Evolutionary conservation across 2,888 invertebrate genomes (phyloP).

Genomic region (Biston stratarius): DNA sequence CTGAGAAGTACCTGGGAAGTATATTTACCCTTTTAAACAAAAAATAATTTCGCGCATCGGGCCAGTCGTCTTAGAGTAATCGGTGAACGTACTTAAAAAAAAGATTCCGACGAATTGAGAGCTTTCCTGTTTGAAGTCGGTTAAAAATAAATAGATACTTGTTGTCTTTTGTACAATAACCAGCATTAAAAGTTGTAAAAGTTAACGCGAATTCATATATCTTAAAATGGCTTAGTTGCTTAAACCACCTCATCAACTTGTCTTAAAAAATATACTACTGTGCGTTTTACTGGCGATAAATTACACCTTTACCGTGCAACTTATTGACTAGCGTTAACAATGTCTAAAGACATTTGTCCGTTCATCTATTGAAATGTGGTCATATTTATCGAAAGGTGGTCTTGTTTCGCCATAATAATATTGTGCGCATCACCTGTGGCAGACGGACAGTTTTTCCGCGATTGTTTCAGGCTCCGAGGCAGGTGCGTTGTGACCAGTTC

Average conservation of each 20-base stretch:
- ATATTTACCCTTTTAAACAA: too few relatives aligned
- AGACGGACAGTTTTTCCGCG: slow-evolving; percentile 64
- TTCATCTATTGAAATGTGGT: slow-evolving; percentile 19
- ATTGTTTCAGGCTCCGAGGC: slow-evolving; percentile 67
- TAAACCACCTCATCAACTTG: not conserved
- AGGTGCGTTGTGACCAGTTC: slow-evolving; percentile 66
- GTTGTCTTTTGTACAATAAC: not conserved
- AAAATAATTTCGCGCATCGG: too few relatives aligned
- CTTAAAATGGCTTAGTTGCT: not conserved
- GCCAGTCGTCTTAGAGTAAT: too few relatives aligned
- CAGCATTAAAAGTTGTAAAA: not conserved
- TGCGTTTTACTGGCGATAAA: slow-evolving; percentile 17
- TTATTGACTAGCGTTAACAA: slow-evolving; percentile 20
- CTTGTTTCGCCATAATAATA: slow-evolving; percentile 45
- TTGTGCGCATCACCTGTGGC: slow-evolving; percentile 65
- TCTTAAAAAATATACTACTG: slow-evolving; percentile 4
- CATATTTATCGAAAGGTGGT: slow-evolving; percentile 27
- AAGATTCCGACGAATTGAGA: too few relatives aligned
- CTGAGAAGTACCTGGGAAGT: too few relatives aligned
- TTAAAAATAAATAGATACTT: not conserved
- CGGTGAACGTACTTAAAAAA: too few relatives aligned
- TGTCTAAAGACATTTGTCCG: slow-evolving; percentile 29
- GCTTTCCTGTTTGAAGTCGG: too few relatives aligned
- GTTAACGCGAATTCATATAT: not conserved
- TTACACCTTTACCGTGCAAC: slow-evolving; percentile 15